Conservation (phyloP, 2,797 vertebrate species). For the Epinephelus coioides region DNA sequence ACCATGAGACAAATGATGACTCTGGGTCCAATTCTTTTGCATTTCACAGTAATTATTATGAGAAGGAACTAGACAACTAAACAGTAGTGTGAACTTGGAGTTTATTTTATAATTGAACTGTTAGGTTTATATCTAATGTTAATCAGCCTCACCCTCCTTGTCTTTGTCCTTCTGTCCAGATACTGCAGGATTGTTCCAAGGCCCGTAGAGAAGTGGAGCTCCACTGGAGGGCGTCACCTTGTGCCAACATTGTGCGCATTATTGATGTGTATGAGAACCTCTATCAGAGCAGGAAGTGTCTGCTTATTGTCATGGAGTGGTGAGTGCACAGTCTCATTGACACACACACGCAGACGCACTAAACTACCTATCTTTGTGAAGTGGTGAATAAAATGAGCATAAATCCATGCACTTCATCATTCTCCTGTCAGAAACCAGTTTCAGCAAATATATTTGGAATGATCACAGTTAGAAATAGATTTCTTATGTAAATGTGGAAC, state of each 20-base stretch:
- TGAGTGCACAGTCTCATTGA: constrained; percentile 74
- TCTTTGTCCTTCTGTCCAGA: constrained; percentile 80
- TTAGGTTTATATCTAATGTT: neutral
- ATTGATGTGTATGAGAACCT: constrained; percentile 98
- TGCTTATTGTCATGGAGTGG: constrained; percentile 99
- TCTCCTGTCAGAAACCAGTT: too few relatives aligned
- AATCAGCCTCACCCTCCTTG: neutral
- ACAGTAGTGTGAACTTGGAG: neutral
- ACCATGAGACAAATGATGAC: neutral
- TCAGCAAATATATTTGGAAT: too few relatives aligned
- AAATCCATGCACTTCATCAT: too few relatives aligned
- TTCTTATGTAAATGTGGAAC: too few relatives aligned
- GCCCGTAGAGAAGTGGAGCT: constrained; percentile 96
- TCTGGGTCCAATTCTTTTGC: neutral
- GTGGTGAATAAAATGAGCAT: too few relatives aligned
- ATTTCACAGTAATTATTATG: neutral
- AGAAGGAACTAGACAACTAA: neutral
- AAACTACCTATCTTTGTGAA: too few relatives aligned
- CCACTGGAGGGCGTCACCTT: constrained; percentile 96
- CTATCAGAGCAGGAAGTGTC: constrained; percentile 93
- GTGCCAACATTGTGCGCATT: constrained; percentile 94
- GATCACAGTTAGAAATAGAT: too few relatives aligned
- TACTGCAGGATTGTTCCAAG: constrained; percentile 97
- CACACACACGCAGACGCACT: neutral
- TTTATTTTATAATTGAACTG: neutral